Base-by-base conservation (phyloP, 2,888 invertebrate species). In the Andrena dorsata region DNA sequence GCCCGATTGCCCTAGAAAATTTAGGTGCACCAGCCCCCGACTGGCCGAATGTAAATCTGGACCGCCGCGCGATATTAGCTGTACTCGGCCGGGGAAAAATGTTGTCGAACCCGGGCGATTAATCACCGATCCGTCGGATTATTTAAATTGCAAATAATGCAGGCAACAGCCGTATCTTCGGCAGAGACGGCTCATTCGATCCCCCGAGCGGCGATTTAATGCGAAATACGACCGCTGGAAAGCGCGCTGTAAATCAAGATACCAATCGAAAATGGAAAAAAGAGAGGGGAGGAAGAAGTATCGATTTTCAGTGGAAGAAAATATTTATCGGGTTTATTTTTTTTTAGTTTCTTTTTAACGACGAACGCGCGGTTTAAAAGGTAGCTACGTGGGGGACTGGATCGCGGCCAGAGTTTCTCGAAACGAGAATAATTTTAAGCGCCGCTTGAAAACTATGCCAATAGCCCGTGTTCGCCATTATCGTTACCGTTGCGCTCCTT, bases 101-200 rank as follows among this genome's bases (percentile, higher is more conserved):
- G 80, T 83, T 68, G 80, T 84, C 80, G 61, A 51, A 66, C 74
- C 53, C 41, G 63, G 13, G 30, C 71, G 79, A 80, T 84, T 83
- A 80, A 83, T 84, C 79, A 76, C 66, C 64, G 70, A 71, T 60
- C 79, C 16, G 75, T 72, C 76, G 64, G 83, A 76, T 84, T 82
- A 83, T 80, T 83, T 84, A 72, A 83, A 84, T 83, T 83, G 86
- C 86, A 87, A 89, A 87, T 89, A 89, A 90, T 88, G 87, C 88
- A 78, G 85, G 86, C 84, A 89, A 88, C 86, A 85, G 85, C 53
- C 74, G 51, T 64, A 78, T 83, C 83, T 73, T 82, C 65, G 61
- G 49, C 30, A 51, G 23, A 30, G 26, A 63, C 68, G 63, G 32
- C 30, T 60, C 76, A 51, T 73, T 66, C 53, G 73, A 72, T 73